Conservation (phyloP, 2,113 vertebrate species). For the Paracanthobrama guichenoti region DNA sequence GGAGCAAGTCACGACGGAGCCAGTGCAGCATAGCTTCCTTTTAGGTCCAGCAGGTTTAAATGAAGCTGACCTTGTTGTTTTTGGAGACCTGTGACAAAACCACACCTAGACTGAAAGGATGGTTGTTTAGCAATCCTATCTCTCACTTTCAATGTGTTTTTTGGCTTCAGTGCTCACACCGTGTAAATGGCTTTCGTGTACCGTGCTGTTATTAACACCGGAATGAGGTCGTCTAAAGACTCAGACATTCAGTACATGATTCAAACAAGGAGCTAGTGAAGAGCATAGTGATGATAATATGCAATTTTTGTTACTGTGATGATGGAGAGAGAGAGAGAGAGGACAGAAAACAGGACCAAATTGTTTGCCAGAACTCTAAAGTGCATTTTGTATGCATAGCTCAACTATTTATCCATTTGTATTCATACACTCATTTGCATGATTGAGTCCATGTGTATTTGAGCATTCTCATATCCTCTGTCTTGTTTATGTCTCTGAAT, state of each 20-base stretch:
- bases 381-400: slow-evolving; percentile 59
- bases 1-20: not conserved
- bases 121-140: not conserved
- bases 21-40: not conserved
- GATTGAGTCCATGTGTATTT: slow-evolving; percentile 60
- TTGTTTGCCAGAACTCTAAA: slow-evolving; percentile 53
- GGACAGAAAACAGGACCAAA: slow-evolving; percentile 37
- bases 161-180: not conserved
- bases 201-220: slow-evolving; percentile 13
- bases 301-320: slow-evolving; percentile 8
- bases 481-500: slow-evolving; percentile 49
- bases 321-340: slow-evolving; percentile 20
- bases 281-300: slow-evolving; percentile 43
- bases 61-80: slow-evolving; percentile 14
- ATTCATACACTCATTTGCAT: slow-evolving; percentile 60
- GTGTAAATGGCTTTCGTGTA: not conserved
- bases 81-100: not conserved
- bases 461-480: slow-evolving; percentile 55
- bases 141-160: not conserved
- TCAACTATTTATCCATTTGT: slow-evolving; percentile 58
- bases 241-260: slow-evolving; percentile 9
- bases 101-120: not conserved
- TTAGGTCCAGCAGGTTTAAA: not conserved
- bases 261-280: slow-evolving; percentile 11
- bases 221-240: slow-evolving; percentile 10